Evolutionary conservation across 1,140 invertebrate genomes (phyloP), one percentile per base, ranked within the genome.

Genomic region (Zelostemma sp.): DNA sequence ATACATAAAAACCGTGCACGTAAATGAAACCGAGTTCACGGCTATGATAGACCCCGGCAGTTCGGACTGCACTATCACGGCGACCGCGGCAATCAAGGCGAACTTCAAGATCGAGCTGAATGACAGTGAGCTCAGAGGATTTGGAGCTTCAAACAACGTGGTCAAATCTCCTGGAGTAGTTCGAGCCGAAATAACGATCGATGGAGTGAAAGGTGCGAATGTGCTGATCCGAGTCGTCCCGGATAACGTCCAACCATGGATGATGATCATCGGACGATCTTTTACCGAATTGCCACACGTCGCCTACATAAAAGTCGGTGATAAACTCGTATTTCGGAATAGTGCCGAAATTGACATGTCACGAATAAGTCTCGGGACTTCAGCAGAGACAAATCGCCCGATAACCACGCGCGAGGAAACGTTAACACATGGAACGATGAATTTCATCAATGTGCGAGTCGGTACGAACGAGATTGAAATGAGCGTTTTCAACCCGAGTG

Each of bases 51-150:
- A 66, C n/a, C 31, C 49, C 0, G 63, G 56, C 2, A 54, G 49
- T 25, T 58, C 63, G 0, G 63, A 55, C 15, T 66, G 63, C 35
- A 66, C 63, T 0, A 50, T 60, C 1, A 49, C 47, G 33, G 55
- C 48, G 8, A 15, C 19, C 31, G 28, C 28, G 1, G 9, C 31
- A 14, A 31, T 21, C 1, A 31, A 25, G 31, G 47, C n/a, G n/a
- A n/a, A 47, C 14, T 53, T 53, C n/a, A 2, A 1, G 0, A 51
- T 64, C 11, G 61, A 57, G 11, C 18, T 46, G 0, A 31, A 41
- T 1, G 17, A 1, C 1, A 56, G 40, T 40, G 9, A 6, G 0
- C 31, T 57, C 8, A 8, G 15, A 0, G 48, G 53, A 11, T 50
- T 50, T 35, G 11, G 25, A 0, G 8, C 11, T 4, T 1, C 9